phyloP scores from a whole-genome alignment of 2,113 vertebrate species.

The Anser brachyrhynchus region DNA sequence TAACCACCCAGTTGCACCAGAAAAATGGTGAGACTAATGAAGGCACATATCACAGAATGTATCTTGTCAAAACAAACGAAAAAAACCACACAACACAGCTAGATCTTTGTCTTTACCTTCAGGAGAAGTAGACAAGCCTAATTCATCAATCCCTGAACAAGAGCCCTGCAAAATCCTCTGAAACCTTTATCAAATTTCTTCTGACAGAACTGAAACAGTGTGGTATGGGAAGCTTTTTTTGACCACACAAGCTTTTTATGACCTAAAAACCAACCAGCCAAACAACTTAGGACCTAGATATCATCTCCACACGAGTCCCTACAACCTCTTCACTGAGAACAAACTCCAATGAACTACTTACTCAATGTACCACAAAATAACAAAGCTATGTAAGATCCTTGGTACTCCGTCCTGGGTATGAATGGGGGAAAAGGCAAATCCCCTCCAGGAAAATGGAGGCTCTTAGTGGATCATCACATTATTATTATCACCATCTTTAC shows the following conservation, averaged over 20 bases:
- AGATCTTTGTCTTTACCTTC: not conserved
- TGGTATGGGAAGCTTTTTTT: not conserved
- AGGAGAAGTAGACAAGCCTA: not conserved
- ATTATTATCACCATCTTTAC: accelerated
- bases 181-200: not conserved
- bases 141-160: not conserved
- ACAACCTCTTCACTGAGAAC: not conserved
- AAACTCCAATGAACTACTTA: not conserved
- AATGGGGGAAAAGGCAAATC: not conserved
- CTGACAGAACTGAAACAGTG: not conserved
- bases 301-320: not conserved
- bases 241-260: not conserved
- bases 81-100: not conserved
- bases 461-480: not conserved
- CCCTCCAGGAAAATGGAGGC: not conserved
- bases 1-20: not conserved
- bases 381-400: not conserved
- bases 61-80: not conserved
- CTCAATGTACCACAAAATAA: not conserved
- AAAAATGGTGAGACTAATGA: not conserved
- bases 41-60: not conserved
- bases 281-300: not conserved
- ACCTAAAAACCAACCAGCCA: not conserved
- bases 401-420: not conserved
- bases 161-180: not conserved